Base-by-base conservation (phyloP, 2,113 vertebrate species). In the Ursus arctos region DNA sequence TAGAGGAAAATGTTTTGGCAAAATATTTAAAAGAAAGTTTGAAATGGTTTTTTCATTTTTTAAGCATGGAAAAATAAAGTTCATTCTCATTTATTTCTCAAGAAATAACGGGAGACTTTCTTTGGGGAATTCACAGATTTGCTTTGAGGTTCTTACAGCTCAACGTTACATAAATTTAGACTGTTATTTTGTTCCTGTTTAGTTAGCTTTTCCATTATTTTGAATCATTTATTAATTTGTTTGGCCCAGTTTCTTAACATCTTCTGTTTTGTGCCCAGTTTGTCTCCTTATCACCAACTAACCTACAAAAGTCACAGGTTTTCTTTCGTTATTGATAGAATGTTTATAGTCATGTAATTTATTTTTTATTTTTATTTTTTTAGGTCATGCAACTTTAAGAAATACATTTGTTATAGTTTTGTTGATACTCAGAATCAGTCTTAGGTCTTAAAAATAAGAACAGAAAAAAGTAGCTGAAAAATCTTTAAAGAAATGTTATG, bases 1-100 rank as follows among this genome's bases (percentile, higher is more conserved):
- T 84, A 74, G 57, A 33, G 43, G 33, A 79, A 96, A 89, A 63
- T 94, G 51, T 83, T 96, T 95, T 96, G 61, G 85, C 69, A 91
- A 94, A 95, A 91, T 93, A 69, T 86, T 77, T 88, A 86, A 93
- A 86, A 96, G 49, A 96, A 84, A 3, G 18, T 94, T 69, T 91
- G 76, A 95, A 61, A 74, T 49, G 14, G 2, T 95, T 74, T 96
- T 94, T 96, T 90, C 40, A 49, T 87, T 40, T 72, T 92, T 88
- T 72, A 77, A 88, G 49, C 65, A 55, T 74, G 74, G 33, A 81
- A 89, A 97, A 96, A 51, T 84, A 96, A 97, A 97, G 12, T 1
- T 86, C 69, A 6, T 93, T 88, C 72, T 84, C 61, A n/a, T 81
- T 88, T 94, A 74, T 77, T 97, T 93, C 77, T 84, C 57, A 92